phyloP scores from a whole-genome alignment of 2,797 vertebrate genomes.

The Mus minutoides region DNA sequence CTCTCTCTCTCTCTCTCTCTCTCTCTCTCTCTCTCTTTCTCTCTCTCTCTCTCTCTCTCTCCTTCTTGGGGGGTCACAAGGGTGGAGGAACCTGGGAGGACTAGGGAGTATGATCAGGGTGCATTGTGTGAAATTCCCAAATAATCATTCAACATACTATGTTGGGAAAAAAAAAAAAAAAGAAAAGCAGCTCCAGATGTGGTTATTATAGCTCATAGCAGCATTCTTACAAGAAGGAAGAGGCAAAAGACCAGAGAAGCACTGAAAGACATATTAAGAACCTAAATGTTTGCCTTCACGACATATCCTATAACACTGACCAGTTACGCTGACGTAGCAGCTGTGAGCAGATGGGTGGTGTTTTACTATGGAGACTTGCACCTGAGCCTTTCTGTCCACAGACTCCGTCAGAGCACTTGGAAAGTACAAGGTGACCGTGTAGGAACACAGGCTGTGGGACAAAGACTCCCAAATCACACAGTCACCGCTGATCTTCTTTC shows the following conservation, averaged over 20 bases:
- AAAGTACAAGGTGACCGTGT: neutral
- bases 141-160: neutral
- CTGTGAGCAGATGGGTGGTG: neutral
- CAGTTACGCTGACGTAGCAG: neutral
- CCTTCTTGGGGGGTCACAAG: neutral
- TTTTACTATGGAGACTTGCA: neutral
- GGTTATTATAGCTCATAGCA: neutral
- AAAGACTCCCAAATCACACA: neutral
- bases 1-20: neutral
- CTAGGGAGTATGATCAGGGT: neutral
- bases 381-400: neutral
- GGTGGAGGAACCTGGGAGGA: neutral
- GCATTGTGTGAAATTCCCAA: neutral
- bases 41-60: no score
- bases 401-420: neutral
- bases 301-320: neutral
- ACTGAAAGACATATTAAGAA: constrained; percentile 26
- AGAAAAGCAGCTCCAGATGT: neutral
- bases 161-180: neutral
- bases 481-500: neutral
- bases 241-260: neutral
- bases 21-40: neutral
- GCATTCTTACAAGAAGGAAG: neutral
- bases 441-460: neutral
- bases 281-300: neutral